Evolutionary conservation across 2,113 vertebrate genomes (phyloP), one percentile per base, ranked within the genome.

Genomic region (Syngnathus typhle): DNA sequence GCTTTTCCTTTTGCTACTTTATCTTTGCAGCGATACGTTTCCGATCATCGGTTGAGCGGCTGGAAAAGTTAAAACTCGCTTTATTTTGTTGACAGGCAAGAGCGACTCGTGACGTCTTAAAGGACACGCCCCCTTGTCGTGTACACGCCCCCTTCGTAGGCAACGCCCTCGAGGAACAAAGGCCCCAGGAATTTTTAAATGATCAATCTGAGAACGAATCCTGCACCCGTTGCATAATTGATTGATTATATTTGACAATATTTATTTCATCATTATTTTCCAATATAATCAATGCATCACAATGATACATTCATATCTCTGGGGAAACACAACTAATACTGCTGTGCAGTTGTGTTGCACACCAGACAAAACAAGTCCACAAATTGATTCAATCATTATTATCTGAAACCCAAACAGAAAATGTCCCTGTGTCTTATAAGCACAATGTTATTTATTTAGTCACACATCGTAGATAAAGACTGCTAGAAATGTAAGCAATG

Each of bases 1-100:
- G n/a, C 44, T 23, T 27, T 44, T 62, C n/a, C 38, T 55, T n/a
- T 32, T 12, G 44, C 23, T 36, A 0, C 13, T 1, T 15, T 49
- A 4, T 39, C 69, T 4, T 7, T n/a, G 1, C 58, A 2, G 70
- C 71, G 66, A 71, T 63, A 64, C 59, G 71, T 69, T 52, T 65
- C 1, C n/a, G 38, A 0, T 39, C 49, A 7, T 6, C 16, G 60
- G 72, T 32, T 21, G 19, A 32, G 44, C 0, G 37, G 44, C 0
- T 4, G n/a, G 4, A 59, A 79, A 80, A 76, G 81, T 83, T 80
- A 75, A 71, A 55, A 62, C 65, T 58, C 71, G 78, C 78, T 85
- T 87, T 82, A 82, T 89, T 88, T 82, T 86, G 71, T 84, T 91
- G 89, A 90, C 90, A 88, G 87, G 55, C 47, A 65, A 36, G 47